Base-by-base conservation (phyloP, 2,888 invertebrate species). In the Diloba caeruleocephala region DNA sequence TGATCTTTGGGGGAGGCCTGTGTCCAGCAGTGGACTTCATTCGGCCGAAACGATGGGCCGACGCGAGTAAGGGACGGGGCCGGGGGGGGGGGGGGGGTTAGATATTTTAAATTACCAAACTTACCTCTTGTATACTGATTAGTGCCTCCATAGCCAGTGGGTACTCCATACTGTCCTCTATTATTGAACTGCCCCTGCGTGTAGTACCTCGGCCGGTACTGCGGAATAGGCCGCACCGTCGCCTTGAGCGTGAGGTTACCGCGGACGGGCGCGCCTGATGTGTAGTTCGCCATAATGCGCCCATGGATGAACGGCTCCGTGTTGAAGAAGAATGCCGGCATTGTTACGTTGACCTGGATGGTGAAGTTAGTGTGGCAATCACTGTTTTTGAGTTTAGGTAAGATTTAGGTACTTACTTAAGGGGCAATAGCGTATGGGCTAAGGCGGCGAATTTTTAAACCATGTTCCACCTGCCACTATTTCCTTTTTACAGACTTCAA, bases 271-370 rank as follows among this genome's bases (percentile, higher is more conserved):
- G 96, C 97, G 0, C 99, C 99, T 54, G 98, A 98, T 0, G 98
- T 98, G 82, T 98, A 98, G 95, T 99, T 99, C 0, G 99, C 98
- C 95, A 97, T 97, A 1, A 99, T 95, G 0, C 96, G 95, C 0
- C 99, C 99, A 78, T 96, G 95, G 78, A 99, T 96, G 78, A 93
- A 98, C 7, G 94, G 95, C 74, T 98, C 98, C 14, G 96, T 96
- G 76, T 97, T 97, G 85, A 98, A 97, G 92, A 99, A 97, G 87
- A 98, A 98, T 0, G 98, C 97, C 0, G 98, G 98, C 96, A 98
- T 98, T 0, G 98, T 98, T 0, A 99, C 98, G 87, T 99, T 99
- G 0, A 98, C 97, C 95, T 95, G 79, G n/a, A 4, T 31, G 2
- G 1, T 26, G 5, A 43, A 13, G 31, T 15, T 21, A 17, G 21